Evolutionary conservation across 2,888 invertebrate species (phyloP), one percentile per base, ranked within the genome.

Genomic region (Panopea generosa): DNA sequence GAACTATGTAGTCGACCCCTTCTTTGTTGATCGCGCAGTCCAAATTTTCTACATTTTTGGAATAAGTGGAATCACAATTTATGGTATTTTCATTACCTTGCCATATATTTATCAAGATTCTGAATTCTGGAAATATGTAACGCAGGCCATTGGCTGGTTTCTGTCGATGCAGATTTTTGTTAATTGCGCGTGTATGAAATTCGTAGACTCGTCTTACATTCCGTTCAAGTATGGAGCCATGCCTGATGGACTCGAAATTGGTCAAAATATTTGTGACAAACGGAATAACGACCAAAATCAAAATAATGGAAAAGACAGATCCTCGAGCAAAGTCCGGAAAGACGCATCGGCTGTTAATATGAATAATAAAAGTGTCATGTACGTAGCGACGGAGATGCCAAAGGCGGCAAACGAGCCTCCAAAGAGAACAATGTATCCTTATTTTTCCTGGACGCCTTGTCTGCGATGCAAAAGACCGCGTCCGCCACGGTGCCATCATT

Each of bases 361-460:
- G 49, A 55, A 49, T 14, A 56, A 38, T 22, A 47, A 43, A 16
- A 78, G 69, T 43, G 11, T 70, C 1, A 76, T 80, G 63, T 80
- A 80, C 40, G 76, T 80, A 2, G 80, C 80, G 2, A 72, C 73
- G 26, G 73, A 72, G 38, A 49, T 73, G 45, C 80, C 80, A 0
- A 70, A 52, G 1, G 40, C 40, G 1, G 40, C 24, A 3, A 57
- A 62, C 20, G 63, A 53, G 2, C 43, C 52, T 9, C 76, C 76
- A 18, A 73, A 59, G 45, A 62, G 83, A 6, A 73, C 83, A 16
- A 84, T 88, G 11, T 90, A 87, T 65, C 89, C 90, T 0, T 91
- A 91, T 74, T 91, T 90, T 86, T 88, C 90, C 7, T 91, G 91
- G 91, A 87, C 86, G 40, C 90, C 90, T 0, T 91, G 91, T 75